Evolutionary conservation across 1,140 invertebrate species (phyloP), one percentile per base, ranked within the genome.

Genomic region (Stegodyphus mimosarum): DNA sequence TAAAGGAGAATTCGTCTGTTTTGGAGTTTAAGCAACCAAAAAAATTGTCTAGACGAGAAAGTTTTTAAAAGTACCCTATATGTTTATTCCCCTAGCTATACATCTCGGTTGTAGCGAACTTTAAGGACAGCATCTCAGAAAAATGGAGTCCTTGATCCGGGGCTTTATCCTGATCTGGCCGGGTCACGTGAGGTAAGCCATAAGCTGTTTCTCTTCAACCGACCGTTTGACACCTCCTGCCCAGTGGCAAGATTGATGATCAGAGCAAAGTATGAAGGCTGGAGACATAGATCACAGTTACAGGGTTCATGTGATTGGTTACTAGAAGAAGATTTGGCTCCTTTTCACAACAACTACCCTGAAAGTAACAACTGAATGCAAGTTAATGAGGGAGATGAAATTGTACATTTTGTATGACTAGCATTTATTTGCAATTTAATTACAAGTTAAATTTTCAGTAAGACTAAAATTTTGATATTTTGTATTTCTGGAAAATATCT

Each of bases 141-240:
- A 76, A 76, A 76, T 76, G 74, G 60, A 76, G 60, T 64, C 60
- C n/a, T 11, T 63, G 74, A 76, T 76, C 74, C 74, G 10, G 33
- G 74, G 74, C 60, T 60, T 76, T 76, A 76, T 63, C 74, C 6
- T 60, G 74, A 66, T 51, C 74, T 76, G 17, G 33, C 15, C 11
- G 60, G 72, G 74, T 76, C 60, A 76, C 74, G 60, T 76, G 74
- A 76, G 74, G 74, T 64, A 76, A 76, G 55, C 74, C 60, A 66
- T 76, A 76, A 64, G 74, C 74, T 66, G 48, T 33, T 66, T 64
- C 74, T 49, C 60, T 49, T 64, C 72, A 64, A 18, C 13, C 53
- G 74, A 48, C 55, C 60, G 60, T 55, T 76, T 76, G 74, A 76
- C 74, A 76, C 60, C 60, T 76, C 74, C 55, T 66, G 60, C 13